A percentile compares a stretch with the other conserved stretches of the same genome.
Evolutionary conservation across 2,113 vertebrate genomes (phyloP).

Genomic region (Callaeas wilsoni): DNA sequence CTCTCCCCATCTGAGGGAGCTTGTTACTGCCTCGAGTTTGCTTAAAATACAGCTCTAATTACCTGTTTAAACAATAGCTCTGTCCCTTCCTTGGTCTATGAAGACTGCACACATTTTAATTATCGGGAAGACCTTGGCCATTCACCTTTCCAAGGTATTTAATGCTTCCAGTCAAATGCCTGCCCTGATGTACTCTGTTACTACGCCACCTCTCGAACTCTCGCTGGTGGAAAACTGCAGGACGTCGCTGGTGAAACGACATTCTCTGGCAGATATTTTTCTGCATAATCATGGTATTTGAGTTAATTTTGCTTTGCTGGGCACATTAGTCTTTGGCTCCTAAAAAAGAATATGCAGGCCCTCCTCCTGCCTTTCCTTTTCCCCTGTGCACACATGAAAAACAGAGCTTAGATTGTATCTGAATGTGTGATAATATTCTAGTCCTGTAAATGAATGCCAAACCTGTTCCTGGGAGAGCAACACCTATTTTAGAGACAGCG

Average conservation of each 20-base stretch:
- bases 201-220: slow-evolving; percentile 66
- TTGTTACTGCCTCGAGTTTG: neutral
- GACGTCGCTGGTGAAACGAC: slow-evolving; percentile 35
- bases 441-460: neutral
- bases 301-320: slow-evolving; percentile 61
- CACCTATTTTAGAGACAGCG: neutral
- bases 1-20: neutral
- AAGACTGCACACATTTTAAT: slow-evolving; percentile 72
- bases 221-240: slow-evolving; percentile 55
- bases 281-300: slow-evolving; percentile 68
- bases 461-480: neutral
- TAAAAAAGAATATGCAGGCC: neutral
- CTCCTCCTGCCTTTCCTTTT: neutral
- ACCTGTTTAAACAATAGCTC: slow-evolving; percentile 55
- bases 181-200: slow-evolving; percentile 70
- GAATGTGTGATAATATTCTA: neutral
- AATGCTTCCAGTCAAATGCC: slow-evolving; percentile 75
- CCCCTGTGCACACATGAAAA: neutral
- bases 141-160: slow-evolving; percentile 70
- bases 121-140: slow-evolving; percentile 61
- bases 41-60: slow-evolving; percentile 62
- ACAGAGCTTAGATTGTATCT: neutral
- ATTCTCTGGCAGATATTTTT: slow-evolving; percentile 62
- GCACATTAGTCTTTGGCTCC: slow-evolving; percentile 44
- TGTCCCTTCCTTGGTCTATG: slow-evolving; percentile 53